A percentile compares a stretch with the other conserved stretches of the same genome.
Evolutionary conservation across 2,797 vertebrate species (phyloP).

Genomic region (Phoxinus dragarum): DNA sequence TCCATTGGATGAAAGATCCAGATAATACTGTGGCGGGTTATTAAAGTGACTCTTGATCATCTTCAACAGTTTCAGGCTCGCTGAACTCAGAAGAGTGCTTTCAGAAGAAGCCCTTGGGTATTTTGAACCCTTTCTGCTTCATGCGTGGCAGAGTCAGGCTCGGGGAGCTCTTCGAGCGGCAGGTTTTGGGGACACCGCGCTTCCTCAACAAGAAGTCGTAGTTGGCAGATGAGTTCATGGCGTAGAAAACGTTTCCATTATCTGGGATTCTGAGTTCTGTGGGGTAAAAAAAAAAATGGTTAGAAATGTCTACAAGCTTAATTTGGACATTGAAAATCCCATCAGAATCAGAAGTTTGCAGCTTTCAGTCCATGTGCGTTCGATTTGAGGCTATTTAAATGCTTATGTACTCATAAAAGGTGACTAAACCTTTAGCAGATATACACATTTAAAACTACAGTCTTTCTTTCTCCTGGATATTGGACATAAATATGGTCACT

Average conservation of each 20-base stretch:
- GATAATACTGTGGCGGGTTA: constrained; percentile 33
- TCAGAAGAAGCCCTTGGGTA: constrained; percentile 90
- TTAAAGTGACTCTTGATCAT: constrained; percentile 34
- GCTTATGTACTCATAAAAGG: background rate
- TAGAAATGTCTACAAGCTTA: background rate
- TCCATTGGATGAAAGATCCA: constrained; percentile 16
- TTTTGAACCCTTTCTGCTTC: constrained; percentile 90
- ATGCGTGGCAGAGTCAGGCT: constrained; percentile 88
- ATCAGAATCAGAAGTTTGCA: background rate
- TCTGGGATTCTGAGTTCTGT: constrained; percentile 88
- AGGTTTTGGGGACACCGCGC: constrained; percentile 79
- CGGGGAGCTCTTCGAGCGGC: constrained; percentile 83
- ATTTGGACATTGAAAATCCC: background rate
- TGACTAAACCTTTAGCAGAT: constrained; percentile 3
- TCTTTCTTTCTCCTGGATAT: background rate
- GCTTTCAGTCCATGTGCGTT: background rate
- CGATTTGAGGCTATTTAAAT: background rate
- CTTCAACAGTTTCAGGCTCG: constrained; percentile 3
- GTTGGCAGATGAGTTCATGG: constrained; percentile 89
- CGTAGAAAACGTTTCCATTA: constrained; percentile 89
- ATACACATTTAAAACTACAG: background rate
- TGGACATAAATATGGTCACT: background rate
- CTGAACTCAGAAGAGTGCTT: constrained; percentile 12
- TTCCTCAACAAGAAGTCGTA: constrained; percentile 88
- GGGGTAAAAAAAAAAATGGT: background rate